Evolutionary conservation across 2,888 invertebrate species (phyloP).

Genomic region (Caenorhabditis drosophilae): DNA sequence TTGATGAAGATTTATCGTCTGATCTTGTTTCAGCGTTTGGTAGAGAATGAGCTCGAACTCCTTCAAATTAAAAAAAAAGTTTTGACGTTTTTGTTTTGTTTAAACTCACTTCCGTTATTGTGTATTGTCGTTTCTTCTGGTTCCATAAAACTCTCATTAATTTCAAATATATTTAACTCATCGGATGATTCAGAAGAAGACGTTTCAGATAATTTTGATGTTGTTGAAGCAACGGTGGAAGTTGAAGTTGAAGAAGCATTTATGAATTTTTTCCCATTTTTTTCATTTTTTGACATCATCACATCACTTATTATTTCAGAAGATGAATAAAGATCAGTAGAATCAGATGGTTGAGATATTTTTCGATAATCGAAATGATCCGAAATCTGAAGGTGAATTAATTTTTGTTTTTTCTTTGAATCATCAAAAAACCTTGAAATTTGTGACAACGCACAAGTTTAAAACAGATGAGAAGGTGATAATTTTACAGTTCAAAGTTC

Average conservation of each 20-base stretch:
- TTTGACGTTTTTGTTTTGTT: not conserved
- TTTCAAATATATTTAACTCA: constrained; percentile 2
- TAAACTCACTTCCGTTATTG: no score
- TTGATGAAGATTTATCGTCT: constrained; percentile 7
- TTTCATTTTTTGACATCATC: no score
- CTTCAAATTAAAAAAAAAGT: constrained; percentile 3
- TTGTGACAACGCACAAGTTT: constrained; percentile 17
- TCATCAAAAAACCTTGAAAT: no score
- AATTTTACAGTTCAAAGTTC: constrained; percentile 6
- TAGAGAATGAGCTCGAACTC: constrained; percentile 25
- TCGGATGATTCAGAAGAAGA: not conserved
- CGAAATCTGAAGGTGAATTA: no score
- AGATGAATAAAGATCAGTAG: constrained; percentile 9
- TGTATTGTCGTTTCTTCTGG: no score
- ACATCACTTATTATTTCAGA: no score
- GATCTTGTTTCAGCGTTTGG: constrained; percentile 20
- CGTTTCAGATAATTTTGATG: not conserved
- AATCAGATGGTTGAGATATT: constrained; percentile 9
- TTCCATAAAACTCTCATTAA: constrained; percentile 2
- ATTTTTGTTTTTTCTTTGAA: no score
- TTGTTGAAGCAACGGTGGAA: not conserved
- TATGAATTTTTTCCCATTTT: no score
- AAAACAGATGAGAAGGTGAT: constrained; percentile 18
- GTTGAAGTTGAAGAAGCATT: no score
- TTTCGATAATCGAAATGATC: no score